These are phyloP conservation scores for Lepilemur ruficaudatus DNA, from an alignment of 2,797 vertebrate genomes.

Conservation along the genomic window DNA sequence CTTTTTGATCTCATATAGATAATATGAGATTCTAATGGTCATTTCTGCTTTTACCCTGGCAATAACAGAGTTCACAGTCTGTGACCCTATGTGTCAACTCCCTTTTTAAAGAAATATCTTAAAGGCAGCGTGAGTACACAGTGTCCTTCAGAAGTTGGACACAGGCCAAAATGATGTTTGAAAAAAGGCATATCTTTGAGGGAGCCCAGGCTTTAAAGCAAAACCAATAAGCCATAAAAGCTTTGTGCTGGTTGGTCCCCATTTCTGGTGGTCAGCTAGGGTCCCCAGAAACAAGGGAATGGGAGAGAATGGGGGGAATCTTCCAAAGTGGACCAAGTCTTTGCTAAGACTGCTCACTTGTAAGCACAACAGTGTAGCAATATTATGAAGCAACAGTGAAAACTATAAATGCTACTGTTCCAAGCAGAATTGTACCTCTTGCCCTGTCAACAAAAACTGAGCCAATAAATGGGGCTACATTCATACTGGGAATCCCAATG, in stretches of 20 bases:
- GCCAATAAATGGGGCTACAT: neutral
- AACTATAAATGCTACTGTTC: neutral
- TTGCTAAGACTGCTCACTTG: neutral
- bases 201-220: neutral
- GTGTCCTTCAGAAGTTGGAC: neutral
- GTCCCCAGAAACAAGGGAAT: neutral
- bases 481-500: neutral
- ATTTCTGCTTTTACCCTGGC: neutral
- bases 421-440: neutral
- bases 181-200: neutral
- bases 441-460: neutral
- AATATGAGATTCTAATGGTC: neutral
- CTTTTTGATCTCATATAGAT: neutral
- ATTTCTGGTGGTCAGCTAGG: neutral
- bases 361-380: accelerated
- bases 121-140: neutral
- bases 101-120: neutral
- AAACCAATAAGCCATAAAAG: neutral
- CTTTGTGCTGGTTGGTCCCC: neutral
- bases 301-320: neutral
- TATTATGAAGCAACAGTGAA: neutral
- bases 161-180: neutral
- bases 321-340: neutral
- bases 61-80: neutral
- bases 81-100: neutral